Evolutionary conservation across 2,113 vertebrate genomes (phyloP).

Genomic region (Dolichotis patagonum): DNA sequence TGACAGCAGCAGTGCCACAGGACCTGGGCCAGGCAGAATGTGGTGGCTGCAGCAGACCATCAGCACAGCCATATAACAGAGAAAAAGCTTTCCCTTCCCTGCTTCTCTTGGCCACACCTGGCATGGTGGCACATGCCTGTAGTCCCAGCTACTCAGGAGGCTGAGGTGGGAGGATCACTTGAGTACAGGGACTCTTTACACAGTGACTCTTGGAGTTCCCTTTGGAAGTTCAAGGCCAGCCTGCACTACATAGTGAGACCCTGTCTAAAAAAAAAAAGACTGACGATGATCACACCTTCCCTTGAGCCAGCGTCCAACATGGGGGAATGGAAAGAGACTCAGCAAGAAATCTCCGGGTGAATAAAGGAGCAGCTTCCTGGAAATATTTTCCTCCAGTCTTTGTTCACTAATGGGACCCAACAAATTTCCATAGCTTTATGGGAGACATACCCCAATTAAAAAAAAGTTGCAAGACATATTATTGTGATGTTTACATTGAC

Average conservation of each 20-base stretch:
- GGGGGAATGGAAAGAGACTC: too few relatives aligned
- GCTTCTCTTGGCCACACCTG: not conserved
- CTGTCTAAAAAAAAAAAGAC: too few relatives aligned
- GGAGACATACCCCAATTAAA: not conserved
- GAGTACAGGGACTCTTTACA: not conserved
- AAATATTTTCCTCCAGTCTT: not conserved
- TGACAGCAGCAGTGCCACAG: not conserved
- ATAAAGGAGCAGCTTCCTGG: not conserved
- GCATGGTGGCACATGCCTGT: not conserved
- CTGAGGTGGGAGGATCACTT: not conserved
- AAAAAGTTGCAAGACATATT: not conserved
- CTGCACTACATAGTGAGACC: too few relatives aligned
- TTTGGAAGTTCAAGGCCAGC: not conserved
- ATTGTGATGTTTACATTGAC: not conserved
- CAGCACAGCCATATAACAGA: not conserved
- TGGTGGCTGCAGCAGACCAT: not conserved
- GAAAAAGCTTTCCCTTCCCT: not conserved
- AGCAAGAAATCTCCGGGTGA: not conserved
- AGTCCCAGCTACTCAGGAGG: not conserved
- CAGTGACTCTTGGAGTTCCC: not conserved
- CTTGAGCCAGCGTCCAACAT: too few relatives aligned
- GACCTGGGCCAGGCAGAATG: not conserved
- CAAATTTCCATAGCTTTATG: not conserved
- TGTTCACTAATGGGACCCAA: not conserved
- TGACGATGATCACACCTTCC: too few relatives aligned